Base-by-base conservation (phyloP, 2,797 vertebrate genomes). In the Salarias fasciatus region DNA sequence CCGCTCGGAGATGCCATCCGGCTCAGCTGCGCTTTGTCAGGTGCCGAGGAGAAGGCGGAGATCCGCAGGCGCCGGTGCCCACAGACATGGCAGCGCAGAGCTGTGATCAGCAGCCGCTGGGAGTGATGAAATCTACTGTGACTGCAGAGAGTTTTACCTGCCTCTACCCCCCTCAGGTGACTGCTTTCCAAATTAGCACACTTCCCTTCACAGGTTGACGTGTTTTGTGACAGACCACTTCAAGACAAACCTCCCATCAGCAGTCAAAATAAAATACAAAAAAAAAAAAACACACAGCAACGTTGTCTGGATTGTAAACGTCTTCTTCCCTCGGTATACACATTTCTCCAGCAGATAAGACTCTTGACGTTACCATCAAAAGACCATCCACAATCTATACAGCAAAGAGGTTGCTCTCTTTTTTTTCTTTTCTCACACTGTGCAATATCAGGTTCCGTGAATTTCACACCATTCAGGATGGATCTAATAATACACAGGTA, bases 91-190 rank as follows among this genome's bases (percentile, higher is more conserved):
- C 63, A 54, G 72, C 70, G 33, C 43, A 69, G 52, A 77, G 53
- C 65, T 67, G 28, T 77, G 72, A 80, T 83, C 69, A 72, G 48
- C 60, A 53, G 51, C 82, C 38, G 14, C 65, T 57, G 53, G 76
- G 45, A 60, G 55, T 80, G 79, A 88, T 84, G 77, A 82, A 86
- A 88, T 86, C 72, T 86, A 72, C 55, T 45, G 7, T 70, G 77
- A 80, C 81, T 82, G 69, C 75, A 60, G 67, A 24, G 8, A 73
- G 73, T 58, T 69, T 65, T 82, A 74, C 69, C 77, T 76, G 61
- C 64, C 56, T 24, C 18, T 24, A 3, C 69, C 13, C 13, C 30
- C 75, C 74, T 48, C 63, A 60, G 79, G 72, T 80, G 63, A 78
- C 81, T 72, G 6, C 35, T 70, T 84, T 75, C 61, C 31, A 67